Evolutionary conservation across 2,888 invertebrate species (phyloP).

Genomic region (Malthinus seriepunctatus): DNA sequence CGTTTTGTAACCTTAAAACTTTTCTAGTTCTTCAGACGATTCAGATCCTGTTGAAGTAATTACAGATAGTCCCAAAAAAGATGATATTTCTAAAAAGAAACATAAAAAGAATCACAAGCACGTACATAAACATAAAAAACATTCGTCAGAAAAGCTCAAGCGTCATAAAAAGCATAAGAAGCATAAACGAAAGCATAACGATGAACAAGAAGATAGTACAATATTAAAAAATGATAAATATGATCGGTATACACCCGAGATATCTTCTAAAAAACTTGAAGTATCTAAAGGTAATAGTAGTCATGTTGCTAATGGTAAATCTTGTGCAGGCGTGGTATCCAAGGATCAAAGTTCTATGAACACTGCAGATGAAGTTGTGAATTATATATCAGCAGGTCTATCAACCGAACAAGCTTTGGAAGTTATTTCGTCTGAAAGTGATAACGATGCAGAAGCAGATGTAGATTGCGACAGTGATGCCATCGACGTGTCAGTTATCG

Average conservation of each 20-base stretch:
- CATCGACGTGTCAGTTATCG: constrained; percentile 70
- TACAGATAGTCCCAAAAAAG: constrained; percentile 25
- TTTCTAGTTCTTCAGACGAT: constrained; percentile 31
- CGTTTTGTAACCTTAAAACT: constrained; percentile 21
- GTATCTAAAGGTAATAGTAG: constrained; percentile 41
- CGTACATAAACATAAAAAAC: constrained; percentile 56
- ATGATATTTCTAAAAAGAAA: constrained; percentile 60
- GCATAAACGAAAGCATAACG: constrained; percentile 58
- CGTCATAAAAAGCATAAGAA: constrained; percentile 71
- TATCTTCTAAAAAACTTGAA: constrained; percentile 39
- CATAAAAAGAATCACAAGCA: constrained; percentile 66
- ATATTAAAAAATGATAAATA: constrained; percentile 44
- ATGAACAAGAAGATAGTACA: constrained; percentile 53
- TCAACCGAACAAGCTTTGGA: constrained; percentile 57
- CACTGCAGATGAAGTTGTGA: constrained; percentile 57
- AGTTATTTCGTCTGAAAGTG: constrained; percentile 70
- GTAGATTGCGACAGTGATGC: constrained; percentile 73
- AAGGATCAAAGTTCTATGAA: constrained; percentile 42
- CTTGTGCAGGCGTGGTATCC: constrained; percentile 42
- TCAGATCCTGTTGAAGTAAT: constrained; percentile 31
- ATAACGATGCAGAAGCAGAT: constrained; percentile 63
- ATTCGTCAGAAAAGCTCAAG: constrained; percentile 58
- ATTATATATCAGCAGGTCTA: constrained; percentile 56
- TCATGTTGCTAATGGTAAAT: constrained; percentile 47
- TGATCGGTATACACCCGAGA: constrained; percentile 52